Percentiles rank a stretch among this genome's conserved stretches.
phyloP scores from a whole-genome alignment of 2,888 invertebrate species.

The Scaptodrosophila latifasciaeformis region DNA sequence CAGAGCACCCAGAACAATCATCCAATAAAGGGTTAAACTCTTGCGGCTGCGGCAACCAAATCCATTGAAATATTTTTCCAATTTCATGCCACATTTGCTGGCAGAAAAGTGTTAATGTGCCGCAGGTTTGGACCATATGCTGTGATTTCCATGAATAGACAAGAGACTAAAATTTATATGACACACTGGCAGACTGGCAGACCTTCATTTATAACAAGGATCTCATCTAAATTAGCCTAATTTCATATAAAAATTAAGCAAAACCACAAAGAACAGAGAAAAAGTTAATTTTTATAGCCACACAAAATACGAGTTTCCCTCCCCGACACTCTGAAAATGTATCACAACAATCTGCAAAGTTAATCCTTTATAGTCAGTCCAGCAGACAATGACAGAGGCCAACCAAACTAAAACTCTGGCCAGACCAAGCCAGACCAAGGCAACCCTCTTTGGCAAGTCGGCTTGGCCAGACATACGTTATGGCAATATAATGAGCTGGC shows the following conservation, averaged over 20 bases:
- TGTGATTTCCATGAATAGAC: constrained; percentile 16
- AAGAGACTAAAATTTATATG: constrained; percentile 1
- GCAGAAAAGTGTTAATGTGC: constrained; percentile 54
- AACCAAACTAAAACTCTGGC: constrained; percentile 13
- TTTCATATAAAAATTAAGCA: constrained; percentile 46
- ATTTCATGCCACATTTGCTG: constrained; percentile 69
- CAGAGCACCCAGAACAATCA: neutral
- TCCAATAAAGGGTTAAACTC: constrained; percentile 51
- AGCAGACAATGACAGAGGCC: constrained; percentile 36
- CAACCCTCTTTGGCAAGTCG: neutral
- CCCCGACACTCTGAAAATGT: no score
- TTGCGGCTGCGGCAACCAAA: constrained; percentile 32
- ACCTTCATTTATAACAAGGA: neutral
- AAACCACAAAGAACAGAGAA: constrained; percentile 15
- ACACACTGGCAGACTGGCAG: neutral
- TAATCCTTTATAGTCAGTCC: constrained; percentile 52
- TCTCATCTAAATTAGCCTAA: constrained; percentile 46
- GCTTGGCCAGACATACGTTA: constrained; percentile 46
- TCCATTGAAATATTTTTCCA: constrained; percentile 40
- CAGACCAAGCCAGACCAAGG: constrained; percentile 4
- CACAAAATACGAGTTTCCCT: no score
- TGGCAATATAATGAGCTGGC: constrained; percentile 72
- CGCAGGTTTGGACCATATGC: constrained; percentile 48
- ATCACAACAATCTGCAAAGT: constrained; percentile 42
- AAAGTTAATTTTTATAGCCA: constrained; percentile 44